Base-by-base conservation (phyloP, 2,797 vertebrate genomes). In the Eurystomus glaucurus region DNA sequence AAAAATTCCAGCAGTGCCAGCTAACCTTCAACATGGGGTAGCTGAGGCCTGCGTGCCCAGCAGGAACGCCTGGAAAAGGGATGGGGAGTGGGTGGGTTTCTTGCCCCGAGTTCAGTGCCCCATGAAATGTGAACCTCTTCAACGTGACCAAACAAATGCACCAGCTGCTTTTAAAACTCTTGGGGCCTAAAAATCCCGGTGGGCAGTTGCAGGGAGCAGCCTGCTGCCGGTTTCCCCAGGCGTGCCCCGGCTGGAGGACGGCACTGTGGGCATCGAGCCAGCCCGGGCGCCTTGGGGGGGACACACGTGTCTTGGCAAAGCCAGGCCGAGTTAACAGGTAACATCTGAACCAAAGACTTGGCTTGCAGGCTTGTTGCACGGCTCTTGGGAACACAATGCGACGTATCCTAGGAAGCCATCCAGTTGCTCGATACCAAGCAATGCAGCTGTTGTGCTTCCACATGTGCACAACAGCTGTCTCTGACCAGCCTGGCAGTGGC, bases 171-270 rank as follows among this genome's bases (percentile, higher is more conserved):
- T 71, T 29, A 26, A 76, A 62, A 48, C 17, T 2, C 46, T 23
- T 16, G 10, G 41, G 10, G 41, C 43, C 71, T 29, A 64, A 64
- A 68, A 41, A 1, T 26, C 5, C 60, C 4, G 16, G 21, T 16
- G 54, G 51, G 41, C 51, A 39, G 51, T 6, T 31, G 15, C 31
- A 18, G 39, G 64, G 33, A 45, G n/a, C 21, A 50, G 28, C 33
- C n/a, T 8, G 14, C 29, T 37, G 41, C 46, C n/a, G 0, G 1
- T 26, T 33, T 21, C 28, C 26, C 23, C 18, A 2, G 7, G 41
- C n/a, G 45, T 8, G 0, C 1, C 6, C 29, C 0, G 4, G 83
- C 69, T 22, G 18, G 31, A 35, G 43, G 3, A 20, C 0, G 1
- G 89, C 33, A 8, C n/a, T 17, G 43, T 28, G 4, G 25, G 76